Conservation (phyloP, 1,140 invertebrate genomes). For the Melanaphis sacchari region DNA sequence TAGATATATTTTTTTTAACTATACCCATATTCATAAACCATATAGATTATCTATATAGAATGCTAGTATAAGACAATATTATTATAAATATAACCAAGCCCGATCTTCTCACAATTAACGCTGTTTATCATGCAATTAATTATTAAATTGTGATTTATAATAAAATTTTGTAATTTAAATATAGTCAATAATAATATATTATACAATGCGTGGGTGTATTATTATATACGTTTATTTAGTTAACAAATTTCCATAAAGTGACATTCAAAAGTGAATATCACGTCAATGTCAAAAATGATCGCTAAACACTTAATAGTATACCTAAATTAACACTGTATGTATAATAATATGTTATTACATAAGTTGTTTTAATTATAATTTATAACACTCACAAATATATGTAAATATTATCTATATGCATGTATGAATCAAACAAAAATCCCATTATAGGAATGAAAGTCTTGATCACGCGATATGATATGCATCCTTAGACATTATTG, state of each 20-base stretch:
- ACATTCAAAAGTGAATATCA: constrained; percentile 31
- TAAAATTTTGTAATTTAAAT: neutral
- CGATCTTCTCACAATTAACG: neutral
- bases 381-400: neutral
- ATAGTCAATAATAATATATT: neutral
- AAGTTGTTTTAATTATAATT: neutral
- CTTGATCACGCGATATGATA: neutral
- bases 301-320: neutral
- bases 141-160: neutral
- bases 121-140: neutral
- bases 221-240: neutral
- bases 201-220: neutral
- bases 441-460: neutral
- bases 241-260: constrained; percentile 17
- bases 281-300: constrained; percentile 19
- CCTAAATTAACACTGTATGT: neutral
- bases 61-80: neutral
- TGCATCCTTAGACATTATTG: neutral
- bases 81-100: neutral
- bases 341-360: neutral
- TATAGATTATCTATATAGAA: neutral
- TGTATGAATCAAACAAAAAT: neutral
- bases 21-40: neutral
- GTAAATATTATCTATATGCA: neutral
- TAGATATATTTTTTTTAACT: neutral